Evolutionary conservation across 2,888 invertebrate species (phyloP), one percentile per base, ranked within the genome.

Genomic region (Unio pictorum): DNA sequence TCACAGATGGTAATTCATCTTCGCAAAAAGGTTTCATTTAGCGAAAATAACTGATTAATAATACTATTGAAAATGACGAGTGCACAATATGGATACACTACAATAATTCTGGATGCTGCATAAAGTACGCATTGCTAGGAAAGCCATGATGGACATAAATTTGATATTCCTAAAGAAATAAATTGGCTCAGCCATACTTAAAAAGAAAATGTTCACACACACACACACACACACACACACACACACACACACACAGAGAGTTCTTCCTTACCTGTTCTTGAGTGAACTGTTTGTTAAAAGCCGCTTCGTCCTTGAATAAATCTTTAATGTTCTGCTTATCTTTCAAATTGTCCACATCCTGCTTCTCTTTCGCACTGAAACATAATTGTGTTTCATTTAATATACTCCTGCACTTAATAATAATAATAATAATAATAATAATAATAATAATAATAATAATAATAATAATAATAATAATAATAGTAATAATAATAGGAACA

Each of bases 301-400:
- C 81, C 6, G 86, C 85, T 74, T 90, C 87, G 72, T 89, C 86
- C 64, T 87, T 87, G 71, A 91, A 84, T 69, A 89, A 68, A 6
- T 70, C 65, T 56, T 69, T 62, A 17, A 72, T 58, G 18, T 63
- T 58, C 34, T 64, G 55, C 11, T 54, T 88, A 26, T 75, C 62
- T n/a, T 77, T 66, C 68, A 81, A 64, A 64, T 90, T 88, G 67
- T 90, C 90, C 28, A 91, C 87, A 75, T 91, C 91, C 4, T 85
- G 84, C 69, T 88, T 89, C 71, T 91, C 90, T 69, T 90, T 90
- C 60, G 86, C 87, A 8, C 91, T 91, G 79, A 59, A 83, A 72
- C 3, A 54, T 3, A 64, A 54, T 54, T 20, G 30, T 63, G 20
- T 17, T n/a, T 34, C 7, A n/a, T 55, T 55, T 17, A 54, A 20